Percentiles rank a stretch among this genome's conserved stretches.
These are phyloP conservation scores for Sebastes wilsoni DNA, from an alignment of 2,797 vertebrate species.

Conservation along the genomic window DNA sequence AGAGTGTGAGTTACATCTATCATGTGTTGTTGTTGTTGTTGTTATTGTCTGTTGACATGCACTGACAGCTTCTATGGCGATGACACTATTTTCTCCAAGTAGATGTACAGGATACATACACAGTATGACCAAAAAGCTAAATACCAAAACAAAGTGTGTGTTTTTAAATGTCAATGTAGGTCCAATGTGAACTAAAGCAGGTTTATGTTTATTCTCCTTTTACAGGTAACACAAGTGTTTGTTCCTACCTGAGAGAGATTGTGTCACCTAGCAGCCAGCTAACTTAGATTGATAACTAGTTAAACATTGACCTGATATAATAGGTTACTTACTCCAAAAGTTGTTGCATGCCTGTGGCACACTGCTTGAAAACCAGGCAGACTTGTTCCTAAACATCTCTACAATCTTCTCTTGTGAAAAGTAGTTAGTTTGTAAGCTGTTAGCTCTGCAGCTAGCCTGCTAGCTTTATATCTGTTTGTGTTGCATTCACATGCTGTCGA, in stretches of 20 bases:
- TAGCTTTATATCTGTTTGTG: neutral
- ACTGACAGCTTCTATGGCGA: neutral
- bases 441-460: neutral
- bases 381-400: slow-evolving; percentile 86
- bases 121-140: neutral
- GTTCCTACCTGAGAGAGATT: neutral
- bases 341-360: slow-evolving; percentile 66
- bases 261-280: neutral
- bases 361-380: slow-evolving; percentile 92
- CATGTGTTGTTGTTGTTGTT: no score
- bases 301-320: neutral
- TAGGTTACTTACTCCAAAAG: slow-evolving; percentile 88
- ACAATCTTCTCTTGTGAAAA: neutral
- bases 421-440: neutral
- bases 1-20: no score
- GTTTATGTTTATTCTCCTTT: neutral
- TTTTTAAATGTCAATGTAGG: neutral
- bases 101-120: neutral
- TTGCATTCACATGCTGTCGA: slow-evolving; percentile 17
- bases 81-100: no score
- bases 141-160: neutral
- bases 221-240: neutral
- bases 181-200: neutral
- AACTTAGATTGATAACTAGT: neutral
- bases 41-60: no score